Evolutionary conservation across 2,113 vertebrate species (phyloP).

Genomic region (Chaetops frenatus): DNA sequence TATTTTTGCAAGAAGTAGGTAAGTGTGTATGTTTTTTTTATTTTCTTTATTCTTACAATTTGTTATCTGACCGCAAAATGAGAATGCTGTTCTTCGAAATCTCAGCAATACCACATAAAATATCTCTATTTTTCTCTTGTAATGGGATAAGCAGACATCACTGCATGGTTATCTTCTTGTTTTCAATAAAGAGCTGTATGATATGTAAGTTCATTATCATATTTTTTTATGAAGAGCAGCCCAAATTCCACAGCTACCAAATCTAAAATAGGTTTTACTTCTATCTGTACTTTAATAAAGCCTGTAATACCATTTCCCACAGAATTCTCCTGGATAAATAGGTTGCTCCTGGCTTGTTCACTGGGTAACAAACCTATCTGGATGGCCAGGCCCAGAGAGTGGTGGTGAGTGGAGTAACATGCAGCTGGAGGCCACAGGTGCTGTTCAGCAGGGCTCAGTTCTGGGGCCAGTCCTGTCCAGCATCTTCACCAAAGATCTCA

Average conservation of each 20-base stretch:
- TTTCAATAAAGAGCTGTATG: background rate
- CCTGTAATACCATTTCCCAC: background rate
- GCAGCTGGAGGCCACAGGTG: background rate
- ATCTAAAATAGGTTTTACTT: background rate
- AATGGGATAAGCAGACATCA: background rate
- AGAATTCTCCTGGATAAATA: background rate
- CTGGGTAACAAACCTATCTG: background rate
- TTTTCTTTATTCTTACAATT: background rate
- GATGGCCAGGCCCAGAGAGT: no score
- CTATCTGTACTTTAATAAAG: background rate
- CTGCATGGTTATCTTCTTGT: background rate
- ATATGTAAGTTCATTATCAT: background rate
- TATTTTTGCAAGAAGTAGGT: background rate
- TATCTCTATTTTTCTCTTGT: background rate
- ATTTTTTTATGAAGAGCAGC: background rate
- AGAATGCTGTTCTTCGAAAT: background rate
- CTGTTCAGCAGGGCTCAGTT: background rate
- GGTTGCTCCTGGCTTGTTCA: background rate
- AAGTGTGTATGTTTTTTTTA: background rate
- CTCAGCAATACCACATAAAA: background rate
- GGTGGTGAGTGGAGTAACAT: background rate
- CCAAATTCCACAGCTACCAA: background rate
- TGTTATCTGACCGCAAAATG: background rate
- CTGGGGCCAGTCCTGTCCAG: background rate
- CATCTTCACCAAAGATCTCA: fast-evolving